Percentiles rank a stretch among this genome's conserved stretches.
Evolutionary conservation across 1,140 invertebrate genomes (phyloP).

Genomic region (Drosophila bocqueti): DNA sequence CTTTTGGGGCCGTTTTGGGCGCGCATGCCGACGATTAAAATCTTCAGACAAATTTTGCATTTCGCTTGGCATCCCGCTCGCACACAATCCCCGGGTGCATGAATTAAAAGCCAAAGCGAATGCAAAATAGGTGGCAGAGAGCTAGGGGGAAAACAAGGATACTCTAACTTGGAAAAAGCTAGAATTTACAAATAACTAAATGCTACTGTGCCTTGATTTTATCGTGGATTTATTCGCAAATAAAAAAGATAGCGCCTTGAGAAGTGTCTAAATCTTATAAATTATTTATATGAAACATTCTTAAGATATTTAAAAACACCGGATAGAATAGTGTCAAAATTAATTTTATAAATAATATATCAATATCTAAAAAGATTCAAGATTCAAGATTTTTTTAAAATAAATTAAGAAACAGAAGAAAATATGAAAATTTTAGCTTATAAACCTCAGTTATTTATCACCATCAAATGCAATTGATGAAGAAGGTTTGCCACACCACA

Average conservation of each 20-base stretch:
- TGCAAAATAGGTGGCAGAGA: neutral
- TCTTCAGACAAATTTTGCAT: constrained; percentile 84
- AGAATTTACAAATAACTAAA: no score
- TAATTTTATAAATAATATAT: no score
- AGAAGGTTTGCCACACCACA: no score
- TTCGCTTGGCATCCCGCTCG: constrained; percentile 75
- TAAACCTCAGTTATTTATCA: no score
- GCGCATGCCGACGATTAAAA: constrained; percentile 81
- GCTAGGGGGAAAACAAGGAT: neutral
- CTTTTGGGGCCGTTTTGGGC: constrained; percentile 74
- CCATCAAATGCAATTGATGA: no score
- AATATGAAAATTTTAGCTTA: no score
- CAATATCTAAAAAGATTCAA: no score
- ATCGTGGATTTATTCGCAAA: neutral
- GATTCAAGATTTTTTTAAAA: no score
- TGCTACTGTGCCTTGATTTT: neutral
- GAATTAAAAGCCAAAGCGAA: constrained; percentile 67
- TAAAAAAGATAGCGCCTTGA: neutral
- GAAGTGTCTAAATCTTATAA: neutral
- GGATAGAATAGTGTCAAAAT: no score
- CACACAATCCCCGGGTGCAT: constrained; percentile 58
- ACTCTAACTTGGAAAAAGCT: constrained; percentile 3
- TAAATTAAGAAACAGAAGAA: no score
- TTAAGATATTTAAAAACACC: neutral
- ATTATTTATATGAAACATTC: neutral